Evolutionary conservation across 2,113 vertebrate genomes (phyloP).

Genomic region (Alethe diademata): DNA sequence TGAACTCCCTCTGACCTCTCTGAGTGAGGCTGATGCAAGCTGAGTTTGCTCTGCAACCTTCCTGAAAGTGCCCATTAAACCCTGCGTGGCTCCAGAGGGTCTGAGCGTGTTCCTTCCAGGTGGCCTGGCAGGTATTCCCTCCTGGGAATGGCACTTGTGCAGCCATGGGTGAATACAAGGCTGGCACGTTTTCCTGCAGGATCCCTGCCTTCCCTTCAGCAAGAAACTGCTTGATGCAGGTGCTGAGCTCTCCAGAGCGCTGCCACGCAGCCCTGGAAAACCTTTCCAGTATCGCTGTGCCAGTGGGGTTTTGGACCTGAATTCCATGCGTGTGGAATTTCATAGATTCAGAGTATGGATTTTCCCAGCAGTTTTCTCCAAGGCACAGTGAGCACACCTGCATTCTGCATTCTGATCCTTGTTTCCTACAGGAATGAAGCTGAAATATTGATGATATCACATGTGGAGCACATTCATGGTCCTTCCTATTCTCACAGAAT

Average conservation of each 20-base stretch:
- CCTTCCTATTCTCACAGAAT: background rate
- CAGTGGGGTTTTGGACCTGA: background rate
- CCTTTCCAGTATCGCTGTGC: background rate
- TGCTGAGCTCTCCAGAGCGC: background rate
- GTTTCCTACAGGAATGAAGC: background rate
- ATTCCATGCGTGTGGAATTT: background rate
- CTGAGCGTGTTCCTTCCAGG: background rate
- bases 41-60: background rate
- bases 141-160: background rate
- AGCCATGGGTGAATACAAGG: conserved; percentile 4
- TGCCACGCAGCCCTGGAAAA: background rate
- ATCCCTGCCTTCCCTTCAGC: background rate
- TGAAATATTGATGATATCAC: background rate
- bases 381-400: background rate
- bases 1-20: background rate
- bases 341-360: fast-evolving
- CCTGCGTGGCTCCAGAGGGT: background rate
- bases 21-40: background rate
- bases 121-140: conserved; percentile 33
- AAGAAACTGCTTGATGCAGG: background rate
- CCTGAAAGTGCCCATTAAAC: background rate
- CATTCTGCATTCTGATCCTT: background rate
- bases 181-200: background rate
- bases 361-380: background rate
- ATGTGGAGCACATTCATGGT: fast-evolving